Conservation (phyloP, 2,797 vertebrate species). For the Crenuchus spilurus region DNA sequence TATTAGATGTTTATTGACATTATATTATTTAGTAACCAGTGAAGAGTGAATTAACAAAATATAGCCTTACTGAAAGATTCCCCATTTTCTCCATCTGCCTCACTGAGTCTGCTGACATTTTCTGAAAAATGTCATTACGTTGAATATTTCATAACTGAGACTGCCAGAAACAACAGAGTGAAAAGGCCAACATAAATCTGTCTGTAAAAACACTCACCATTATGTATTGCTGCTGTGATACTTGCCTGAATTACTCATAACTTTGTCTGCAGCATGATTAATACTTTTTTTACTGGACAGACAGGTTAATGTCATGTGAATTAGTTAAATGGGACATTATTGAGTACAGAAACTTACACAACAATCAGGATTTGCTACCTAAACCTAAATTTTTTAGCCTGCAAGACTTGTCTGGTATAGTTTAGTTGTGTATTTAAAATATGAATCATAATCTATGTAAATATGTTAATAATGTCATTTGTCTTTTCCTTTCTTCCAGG, state of each 20-base stretch:
- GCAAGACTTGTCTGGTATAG: too few species aligned
- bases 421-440: too few species aligned
- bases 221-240: not conserved
- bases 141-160: slow-evolving; percentile 27
- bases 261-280: slow-evolving; percentile 1
- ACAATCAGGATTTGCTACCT: not conserved
- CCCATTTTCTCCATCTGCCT: not conserved
- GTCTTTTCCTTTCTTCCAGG: not conserved
- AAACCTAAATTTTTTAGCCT: too few species aligned
- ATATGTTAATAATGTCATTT: too few species aligned
- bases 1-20: too few species aligned
- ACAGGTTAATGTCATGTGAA: not conserved
- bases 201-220: slow-evolving; percentile 29
- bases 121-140: slow-evolving; percentile 23
- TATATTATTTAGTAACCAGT: too few species aligned
- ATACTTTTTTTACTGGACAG: slow-evolving; percentile 13
- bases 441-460: too few species aligned
- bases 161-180: slow-evolving; percentile 33
- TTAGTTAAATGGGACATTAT: not conserved
- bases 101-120: slow-evolving; percentile 9
- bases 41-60: too few species aligned
- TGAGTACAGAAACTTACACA: not conserved
- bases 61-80: too few species aligned
- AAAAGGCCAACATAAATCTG: slow-evolving; percentile 30
- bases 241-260: slow-evolving; percentile 9